A percentile compares a stretch with the other conserved stretches of the same genome.
Evolutionary conservation across 2,888 invertebrate species (phyloP).

Genomic region (Flexamia atlantica): DNA sequence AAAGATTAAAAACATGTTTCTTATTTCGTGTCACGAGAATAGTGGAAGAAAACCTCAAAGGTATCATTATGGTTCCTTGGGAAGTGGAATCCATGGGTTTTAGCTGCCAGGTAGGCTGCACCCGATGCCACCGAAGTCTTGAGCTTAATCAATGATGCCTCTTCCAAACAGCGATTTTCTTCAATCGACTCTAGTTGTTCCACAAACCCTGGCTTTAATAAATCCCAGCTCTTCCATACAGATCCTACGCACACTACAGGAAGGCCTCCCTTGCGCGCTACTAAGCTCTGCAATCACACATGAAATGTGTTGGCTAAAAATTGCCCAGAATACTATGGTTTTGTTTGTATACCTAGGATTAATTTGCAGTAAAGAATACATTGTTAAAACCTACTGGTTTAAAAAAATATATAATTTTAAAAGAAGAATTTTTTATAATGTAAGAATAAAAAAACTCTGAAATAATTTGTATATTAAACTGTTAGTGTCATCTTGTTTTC

Average conservation of each 20-base stretch:
- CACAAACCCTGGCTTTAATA: slow-evolving; percentile 85
- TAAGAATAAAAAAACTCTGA: too few relatives aligned
- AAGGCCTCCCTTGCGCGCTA: slow-evolving; percentile 78
- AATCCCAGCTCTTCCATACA: slow-evolving; percentile 95
- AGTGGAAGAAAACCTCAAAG: slow-evolving; percentile 79
- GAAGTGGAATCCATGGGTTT: slow-evolving; percentile 80
- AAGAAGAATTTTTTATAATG: too few relatives aligned
- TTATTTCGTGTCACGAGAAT: slow-evolving; percentile 70
- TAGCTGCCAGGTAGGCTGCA: slow-evolving; percentile 91
- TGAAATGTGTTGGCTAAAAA: not conserved
- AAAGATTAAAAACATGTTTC: too few relatives aligned
- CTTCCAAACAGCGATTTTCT: slow-evolving; percentile 71
- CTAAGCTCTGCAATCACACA: slow-evolving; percentile 75
- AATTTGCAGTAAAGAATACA: too few relatives aligned
- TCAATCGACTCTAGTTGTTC: slow-evolving; percentile 76
- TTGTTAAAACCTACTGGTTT: too few relatives aligned
- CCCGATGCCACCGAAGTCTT: slow-evolving; percentile 90
- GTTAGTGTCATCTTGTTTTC: too few relatives aligned
- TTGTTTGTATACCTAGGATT: too few relatives aligned
- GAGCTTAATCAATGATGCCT: slow-evolving; percentile 82
- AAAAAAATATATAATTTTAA: too few relatives aligned
- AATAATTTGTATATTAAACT: too few relatives aligned
- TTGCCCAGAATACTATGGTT: too few relatives aligned
- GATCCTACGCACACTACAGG: slow-evolving; percentile 95
- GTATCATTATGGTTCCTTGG: slow-evolving; percentile 81